These are phyloP conservation scores for Zaprionus kolodkinae DNA, from an alignment of 1,140 invertebrate genomes.

Conservation along the genomic window DNA sequence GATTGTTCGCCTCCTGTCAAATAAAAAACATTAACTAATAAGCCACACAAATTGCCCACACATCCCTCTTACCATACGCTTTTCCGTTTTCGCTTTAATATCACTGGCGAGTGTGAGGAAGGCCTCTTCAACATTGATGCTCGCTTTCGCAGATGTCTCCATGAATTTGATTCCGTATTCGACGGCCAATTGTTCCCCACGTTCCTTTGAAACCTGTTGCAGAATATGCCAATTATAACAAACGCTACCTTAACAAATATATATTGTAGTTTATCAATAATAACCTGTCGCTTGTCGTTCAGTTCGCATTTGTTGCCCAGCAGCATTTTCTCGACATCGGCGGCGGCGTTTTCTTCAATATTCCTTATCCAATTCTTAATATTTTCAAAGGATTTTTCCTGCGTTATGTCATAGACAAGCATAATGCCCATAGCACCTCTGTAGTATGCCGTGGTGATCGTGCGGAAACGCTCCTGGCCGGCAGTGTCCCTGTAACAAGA, in stretches of 20 bases:
- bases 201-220: constrained; percentile 87
- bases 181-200: constrained; percentile 91
- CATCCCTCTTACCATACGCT: constrained; percentile 91
- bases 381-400: constrained; percentile 99
- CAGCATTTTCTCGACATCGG: constrained; percentile 98
- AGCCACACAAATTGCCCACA: too few species aligned
- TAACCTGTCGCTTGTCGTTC: constrained; percentile 94
- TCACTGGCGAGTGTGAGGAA: constrained; percentile 97
- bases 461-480: constrained; percentile 98
- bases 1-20: constrained; percentile 90
- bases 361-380: constrained; percentile 99
- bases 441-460: constrained; percentile 99
- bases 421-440: constrained; percentile 99
- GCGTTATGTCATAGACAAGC: constrained; percentile 99
- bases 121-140: constrained; percentile 95
- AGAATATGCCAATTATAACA: constrained; percentile 5
- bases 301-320: constrained; percentile 98
- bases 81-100: constrained; percentile 98
- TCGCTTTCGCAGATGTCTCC: constrained; percentile 96
- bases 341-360: constrained; percentile 98
- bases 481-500: constrained; percentile 93
- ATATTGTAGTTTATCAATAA: not conserved
- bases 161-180: constrained; percentile 97
- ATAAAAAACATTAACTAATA: constrained; percentile 11
- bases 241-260: not conserved